Evolutionary conservation across 2,888 invertebrate genomes (phyloP).

Genomic region (Trileptium ribeirensis): DNA sequence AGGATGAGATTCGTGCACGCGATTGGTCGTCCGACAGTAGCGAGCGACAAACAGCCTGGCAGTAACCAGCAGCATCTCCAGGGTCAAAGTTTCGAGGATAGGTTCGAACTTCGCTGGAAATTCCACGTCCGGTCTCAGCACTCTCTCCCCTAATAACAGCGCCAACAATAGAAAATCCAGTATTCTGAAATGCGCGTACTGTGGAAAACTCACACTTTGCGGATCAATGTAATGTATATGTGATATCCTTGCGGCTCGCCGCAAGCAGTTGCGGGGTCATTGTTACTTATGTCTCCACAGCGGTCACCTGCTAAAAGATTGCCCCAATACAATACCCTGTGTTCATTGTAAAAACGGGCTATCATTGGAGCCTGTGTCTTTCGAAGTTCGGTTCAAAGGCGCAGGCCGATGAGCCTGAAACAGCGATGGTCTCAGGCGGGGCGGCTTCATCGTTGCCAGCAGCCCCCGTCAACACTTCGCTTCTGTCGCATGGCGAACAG

Average conservation of each 20-base stretch:
- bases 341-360: not conserved
- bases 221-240: not conserved
- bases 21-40: not conserved
- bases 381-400: not conserved
- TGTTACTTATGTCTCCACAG: slow-evolving; percentile 2
- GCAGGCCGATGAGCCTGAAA: not conserved
- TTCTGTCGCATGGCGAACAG: not conserved
- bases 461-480: not conserved
- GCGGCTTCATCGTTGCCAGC: not conserved
- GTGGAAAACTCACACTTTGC: not conserved
- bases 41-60: too few relatives aligned
- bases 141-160: too few relatives aligned
- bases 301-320: not conserved
- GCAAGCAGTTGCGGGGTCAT: not conserved
- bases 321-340: not conserved
- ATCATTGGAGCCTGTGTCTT: not conserved
- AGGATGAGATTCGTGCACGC: not conserved
- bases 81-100: not conserved
- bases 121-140: not conserved
- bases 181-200: not conserved
- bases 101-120: not conserved
- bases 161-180: not conserved
- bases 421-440: not conserved
- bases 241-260: too few relatives aligned
- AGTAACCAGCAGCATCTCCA: not conserved